phyloP scores from a whole-genome alignment of 2,113 vertebrate species.

The Nyctereutes procyonoides region DNA sequence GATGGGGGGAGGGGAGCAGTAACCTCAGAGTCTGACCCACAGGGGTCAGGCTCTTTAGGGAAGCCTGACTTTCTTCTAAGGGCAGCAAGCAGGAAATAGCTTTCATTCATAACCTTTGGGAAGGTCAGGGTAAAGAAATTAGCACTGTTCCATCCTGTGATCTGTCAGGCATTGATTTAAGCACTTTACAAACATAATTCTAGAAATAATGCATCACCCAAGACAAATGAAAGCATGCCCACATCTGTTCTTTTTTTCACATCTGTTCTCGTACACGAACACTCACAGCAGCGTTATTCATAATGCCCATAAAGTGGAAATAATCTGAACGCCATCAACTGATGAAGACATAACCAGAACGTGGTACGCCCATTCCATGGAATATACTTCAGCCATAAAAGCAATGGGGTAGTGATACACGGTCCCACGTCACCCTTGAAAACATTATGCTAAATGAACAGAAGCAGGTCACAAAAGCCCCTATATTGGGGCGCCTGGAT shows the following conservation, averaged over 20 bases:
- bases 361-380: background rate
- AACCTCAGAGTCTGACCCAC: slow-evolving; percentile 6
- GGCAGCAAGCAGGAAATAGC: slow-evolving; percentile 67
- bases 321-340: background rate
- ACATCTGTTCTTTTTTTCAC: background rate
- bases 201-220: background rate
- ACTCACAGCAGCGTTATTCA: background rate
- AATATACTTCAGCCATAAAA: background rate
- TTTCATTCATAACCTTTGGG: slow-evolving; percentile 66
- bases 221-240: background rate
- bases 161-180: slow-evolving; percentile 5
- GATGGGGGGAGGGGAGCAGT: background rate
- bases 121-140: slow-evolving; percentile 39
- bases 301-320: background rate
- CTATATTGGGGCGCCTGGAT: no score
- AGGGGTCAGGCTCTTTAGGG: background rate
- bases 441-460: background rate
- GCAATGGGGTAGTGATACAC: background rate
- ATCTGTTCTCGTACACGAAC: background rate
- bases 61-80: slow-evolving; percentile 39
- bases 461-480: background rate
- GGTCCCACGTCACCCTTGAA: background rate
- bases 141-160: background rate
- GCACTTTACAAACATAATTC: background rate
- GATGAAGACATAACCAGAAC: background rate